A percentile compares a stretch with the other conserved stretches of the same genome.
These are phyloP conservation scores for Panulirus ornatus DNA, from an alignment of 1,140 invertebrate species.

Conservation along the genomic window DNA sequence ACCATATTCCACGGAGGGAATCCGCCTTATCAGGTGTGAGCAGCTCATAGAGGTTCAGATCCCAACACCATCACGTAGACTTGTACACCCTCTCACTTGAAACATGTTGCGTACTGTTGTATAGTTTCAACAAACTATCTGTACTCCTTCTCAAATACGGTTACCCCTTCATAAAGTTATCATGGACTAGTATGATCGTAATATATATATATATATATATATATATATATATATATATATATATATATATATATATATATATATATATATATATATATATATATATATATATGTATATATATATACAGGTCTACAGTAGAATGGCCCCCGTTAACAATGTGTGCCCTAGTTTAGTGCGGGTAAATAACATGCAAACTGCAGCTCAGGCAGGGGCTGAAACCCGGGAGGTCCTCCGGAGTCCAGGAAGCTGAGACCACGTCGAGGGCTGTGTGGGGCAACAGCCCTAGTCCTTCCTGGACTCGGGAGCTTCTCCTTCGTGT, in stretches of 20 bases:
- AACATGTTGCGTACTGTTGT: too few species aligned
- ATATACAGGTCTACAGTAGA: not conserved
- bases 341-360: not conserved
- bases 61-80: too few species aligned
- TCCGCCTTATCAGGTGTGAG: too few species aligned
- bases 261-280: constrained; percentile 29
- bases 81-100: too few species aligned
- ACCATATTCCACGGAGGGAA: too few species aligned
- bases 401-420: not conserved
- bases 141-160: too few species aligned
- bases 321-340: not conserved
- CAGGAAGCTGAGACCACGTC: not conserved
- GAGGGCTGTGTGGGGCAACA: not conserved
- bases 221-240: too few species aligned
- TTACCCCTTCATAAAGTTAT: too few species aligned
- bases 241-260: constrained; percentile 34
- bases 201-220: too few species aligned
- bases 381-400: not conserved
- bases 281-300: not conserved
- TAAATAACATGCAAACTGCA: not conserved
- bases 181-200: too few species aligned
- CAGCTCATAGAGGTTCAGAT: too few species aligned
- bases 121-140: too few species aligned
- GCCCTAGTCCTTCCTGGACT: not conserved
- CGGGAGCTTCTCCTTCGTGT: not conserved